Evolutionary conservation across 2,113 vertebrate genomes (phyloP), one percentile per base, ranked within the genome.

Genomic region (Bos indicus): DNA sequence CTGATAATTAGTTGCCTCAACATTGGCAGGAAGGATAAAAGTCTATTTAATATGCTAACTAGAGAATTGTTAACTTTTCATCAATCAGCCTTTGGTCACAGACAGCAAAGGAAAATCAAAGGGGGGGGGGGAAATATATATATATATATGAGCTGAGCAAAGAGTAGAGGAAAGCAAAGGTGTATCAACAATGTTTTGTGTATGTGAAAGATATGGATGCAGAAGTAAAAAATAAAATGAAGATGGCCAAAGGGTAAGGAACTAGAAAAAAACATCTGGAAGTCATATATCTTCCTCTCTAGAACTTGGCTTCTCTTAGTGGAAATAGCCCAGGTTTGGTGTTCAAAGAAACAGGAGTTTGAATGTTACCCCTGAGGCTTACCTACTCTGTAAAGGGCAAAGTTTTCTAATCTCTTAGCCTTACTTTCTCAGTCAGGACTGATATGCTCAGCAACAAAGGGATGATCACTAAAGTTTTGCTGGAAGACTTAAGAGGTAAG

Each of bases 1-100:
- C 60, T 94, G 89, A 94, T 94, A 97, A 93, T 96, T 97, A 92
- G 84, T 95, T 96, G 74, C 48, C 57, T 93, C 92, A 91, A 94
- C 25, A 74, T 13, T 90, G 28, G 33, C 85, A 97, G 91, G 30
- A 97, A 28, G 33, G 40, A 96, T 98, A 94, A 97, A 96, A 92
- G 51, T 92, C 74, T 88, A 82, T 82, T 92, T 94, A 88, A 96
- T 87, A 95, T 94, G 60, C 54, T 96, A 91, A 91, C 71, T 84
- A 90, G 71, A 95, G 52, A 88, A 96, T 9, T 96, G 43, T 82
- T 96, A 89, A 93, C 30, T 67, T 97, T 97, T 88, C 28, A 74
- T 88, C 90, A 91, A 77, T 87, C 8, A 81, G 87, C 33, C 59
- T 95, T 96, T 97, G 54, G 33, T 94, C 82, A 81, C 10, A 95